Evolutionary conservation across 1,140 invertebrate species (phyloP).

Genomic region (Wiebesia pumilae): DNA sequence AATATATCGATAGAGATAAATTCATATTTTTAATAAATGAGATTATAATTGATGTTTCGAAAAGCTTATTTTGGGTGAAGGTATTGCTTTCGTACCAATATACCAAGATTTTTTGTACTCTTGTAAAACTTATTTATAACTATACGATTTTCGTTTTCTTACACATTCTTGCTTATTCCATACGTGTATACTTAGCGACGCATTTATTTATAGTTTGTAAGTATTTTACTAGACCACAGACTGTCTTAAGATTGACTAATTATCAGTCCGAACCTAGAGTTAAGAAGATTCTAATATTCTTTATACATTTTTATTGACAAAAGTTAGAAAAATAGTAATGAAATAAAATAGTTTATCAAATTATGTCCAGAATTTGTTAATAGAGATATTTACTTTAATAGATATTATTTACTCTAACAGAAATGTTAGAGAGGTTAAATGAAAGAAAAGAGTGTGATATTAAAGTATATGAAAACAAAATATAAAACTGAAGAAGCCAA

Average conservation of each 20-base stretch:
- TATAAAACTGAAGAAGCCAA: too few relatives aligned
- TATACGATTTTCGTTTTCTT: not conserved
- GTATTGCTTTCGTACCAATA: not conserved
- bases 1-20: not conserved
- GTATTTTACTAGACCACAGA: not conserved
- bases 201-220: conserved; percentile 16
- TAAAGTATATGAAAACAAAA: too few relatives aligned
- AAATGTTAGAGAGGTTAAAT: too few relatives aligned
- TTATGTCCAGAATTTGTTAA: too few relatives aligned
- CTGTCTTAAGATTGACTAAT: not conserved
- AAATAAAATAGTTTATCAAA: too few relatives aligned
- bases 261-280: not conserved
- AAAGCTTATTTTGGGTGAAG: not conserved
- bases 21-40: not conserved
- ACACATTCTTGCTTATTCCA: not conserved
- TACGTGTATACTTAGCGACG: not conserved
- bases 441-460: too few relatives aligned
- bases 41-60: not conserved
- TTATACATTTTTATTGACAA: not conserved
- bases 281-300: not conserved
- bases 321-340: not conserved
- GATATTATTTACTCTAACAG: too few relatives aligned
- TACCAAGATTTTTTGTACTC: conserved; percentile 1
- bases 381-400: too few relatives aligned
- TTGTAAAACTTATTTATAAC: conserved; percentile 14